A percentile compares a stretch with the other conserved stretches of the same genome.
Conservation (phyloP, 2,797 vertebrate species). For the Champsocephalus gunnari region DNA sequence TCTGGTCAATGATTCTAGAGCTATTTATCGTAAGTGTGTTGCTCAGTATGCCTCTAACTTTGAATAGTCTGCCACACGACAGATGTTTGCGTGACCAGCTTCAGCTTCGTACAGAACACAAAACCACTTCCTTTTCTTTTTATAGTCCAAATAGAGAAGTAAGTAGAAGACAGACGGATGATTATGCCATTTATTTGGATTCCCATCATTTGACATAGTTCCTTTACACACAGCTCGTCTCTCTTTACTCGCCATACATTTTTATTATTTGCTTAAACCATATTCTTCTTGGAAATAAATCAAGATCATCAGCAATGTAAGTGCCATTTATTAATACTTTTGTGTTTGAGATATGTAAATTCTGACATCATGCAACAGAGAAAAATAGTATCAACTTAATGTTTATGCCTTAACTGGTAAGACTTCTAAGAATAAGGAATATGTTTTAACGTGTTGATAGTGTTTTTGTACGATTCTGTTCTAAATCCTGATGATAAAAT, state of each 20-base stretch:
- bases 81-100: slow-evolving; percentile 38
- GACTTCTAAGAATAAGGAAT: no score
- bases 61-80: not conserved
- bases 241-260: not conserved
- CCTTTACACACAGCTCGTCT: slow-evolving; percentile 1
- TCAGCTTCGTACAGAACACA: not conserved
- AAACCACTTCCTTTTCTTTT: slow-evolving; percentile 71
- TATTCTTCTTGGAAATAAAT: slow-evolving; percentile 8
- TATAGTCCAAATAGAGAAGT: slow-evolving; percentile 75
- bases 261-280: not conserved
- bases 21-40: not conserved
- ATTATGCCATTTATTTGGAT: slow-evolving; percentile 9
- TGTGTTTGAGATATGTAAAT: no score
- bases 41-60: not conserved
- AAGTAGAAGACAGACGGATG: slow-evolving; percentile 28
- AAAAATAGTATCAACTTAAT: no score
- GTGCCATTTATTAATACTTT: slow-evolving; percentile 24
- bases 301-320: slow-evolving; percentile 56
- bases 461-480: not conserved
- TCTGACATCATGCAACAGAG: no score
- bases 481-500: not conserved
- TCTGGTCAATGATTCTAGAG: not conserved
- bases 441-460: no score
- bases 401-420: no score
- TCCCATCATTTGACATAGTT: not conserved